Base-by-base conservation (phyloP, 2,113 vertebrate genomes). In the Falco punctatus region DNA sequence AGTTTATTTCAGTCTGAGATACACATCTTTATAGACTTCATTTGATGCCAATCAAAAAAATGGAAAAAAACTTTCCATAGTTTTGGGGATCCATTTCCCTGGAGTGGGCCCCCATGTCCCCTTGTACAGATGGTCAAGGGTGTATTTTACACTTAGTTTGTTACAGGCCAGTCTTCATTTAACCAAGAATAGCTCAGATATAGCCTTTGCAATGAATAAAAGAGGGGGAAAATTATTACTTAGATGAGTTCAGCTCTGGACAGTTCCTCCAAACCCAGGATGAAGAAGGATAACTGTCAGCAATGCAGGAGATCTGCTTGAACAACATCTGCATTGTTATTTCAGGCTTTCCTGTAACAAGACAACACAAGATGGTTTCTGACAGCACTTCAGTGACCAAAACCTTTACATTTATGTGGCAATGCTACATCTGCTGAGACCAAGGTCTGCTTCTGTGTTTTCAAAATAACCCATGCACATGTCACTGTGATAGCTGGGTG, bases 181-280 rank as follows among this genome's bases (percentile, higher is more conserved):
- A 80, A 57, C 27, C 11, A 35, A 83, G 15, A 6, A 33, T 7
- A 83, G 21, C 22, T 93, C 28, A 67, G 21, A 71, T 35, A 62
- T 0, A 15, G 6, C 35, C 38, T 78, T 75, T 38, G 70, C 46
- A 77, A 91, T 32, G 17, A 40, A 42, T 54, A 5, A 67, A 54
- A 90, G 85, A 86, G 46, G 66, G 62, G 8, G 15, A 44, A 81
- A 38, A 54, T 52, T 7, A 93, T 98, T 98, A 98, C 98, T 97
- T 98, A 88, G 77, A 66, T 69, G 95, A 86, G 35, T 97, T 87
- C 35, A 82, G 84, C 59, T 92, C 55, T 3, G 73, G 90, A 88
- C 98, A 98, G 65, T 83, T 98, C 88, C 80, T 98, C 98, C 98
- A 98, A 71, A 95, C 92, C 98, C 97, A 98, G 48, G 94, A 96